These are phyloP conservation scores for Aphrophora alni DNA, from an alignment of 2,888 invertebrate genomes.

Conservation along the genomic window DNA sequence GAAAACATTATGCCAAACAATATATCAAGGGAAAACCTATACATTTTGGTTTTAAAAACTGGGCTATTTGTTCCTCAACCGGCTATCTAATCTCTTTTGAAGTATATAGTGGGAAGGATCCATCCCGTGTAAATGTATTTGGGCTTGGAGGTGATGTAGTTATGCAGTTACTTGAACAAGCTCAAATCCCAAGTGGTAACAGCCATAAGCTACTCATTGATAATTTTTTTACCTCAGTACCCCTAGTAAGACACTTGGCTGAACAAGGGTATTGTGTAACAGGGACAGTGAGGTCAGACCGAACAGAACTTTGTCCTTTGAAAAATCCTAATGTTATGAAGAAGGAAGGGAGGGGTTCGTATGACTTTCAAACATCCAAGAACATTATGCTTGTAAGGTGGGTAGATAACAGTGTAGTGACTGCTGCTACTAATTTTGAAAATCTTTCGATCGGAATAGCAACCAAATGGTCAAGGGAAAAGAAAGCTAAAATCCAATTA, in stretches of 20 bases:
- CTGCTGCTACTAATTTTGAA: conserved; percentile 28
- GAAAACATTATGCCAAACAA: conserved; percentile 31
- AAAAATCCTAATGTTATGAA: conserved; percentile 24
- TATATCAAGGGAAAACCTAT: conserved; percentile 29
- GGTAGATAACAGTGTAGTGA: conserved; percentile 18
- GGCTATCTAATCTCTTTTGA: conserved; percentile 34
- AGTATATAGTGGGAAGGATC: conserved; percentile 20
- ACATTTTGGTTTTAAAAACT: conserved; percentile 29
- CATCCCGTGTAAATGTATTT: not conserved
- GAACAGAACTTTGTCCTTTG: conserved; percentile 20
- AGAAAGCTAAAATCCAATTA: conserved; percentile 18
- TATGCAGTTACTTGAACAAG: conserved; percentile 10
- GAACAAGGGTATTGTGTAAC: conserved; percentile 16
- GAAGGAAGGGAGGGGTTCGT: conserved; percentile 15
- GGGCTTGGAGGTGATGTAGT: conserved; percentile 10
- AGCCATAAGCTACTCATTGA: conserved; percentile 18
- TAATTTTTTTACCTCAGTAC: conserved; percentile 27
- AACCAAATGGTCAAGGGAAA: not conserved
- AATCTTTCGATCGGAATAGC: conserved; percentile 7
- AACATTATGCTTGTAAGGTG: conserved; percentile 25
- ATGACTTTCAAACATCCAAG: conserved; percentile 16
- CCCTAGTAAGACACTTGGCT: not conserved
- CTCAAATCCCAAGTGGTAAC: not conserved
- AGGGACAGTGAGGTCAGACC: conserved; percentile 12
- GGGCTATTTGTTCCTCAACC: conserved; percentile 30